A percentile compares a stretch with the other conserved stretches of the same genome.
These are phyloP conservation scores for Marasmarcha lunaedactyla DNA, from an alignment of 2,888 invertebrate genomes.

Conservation along the genomic window DNA sequence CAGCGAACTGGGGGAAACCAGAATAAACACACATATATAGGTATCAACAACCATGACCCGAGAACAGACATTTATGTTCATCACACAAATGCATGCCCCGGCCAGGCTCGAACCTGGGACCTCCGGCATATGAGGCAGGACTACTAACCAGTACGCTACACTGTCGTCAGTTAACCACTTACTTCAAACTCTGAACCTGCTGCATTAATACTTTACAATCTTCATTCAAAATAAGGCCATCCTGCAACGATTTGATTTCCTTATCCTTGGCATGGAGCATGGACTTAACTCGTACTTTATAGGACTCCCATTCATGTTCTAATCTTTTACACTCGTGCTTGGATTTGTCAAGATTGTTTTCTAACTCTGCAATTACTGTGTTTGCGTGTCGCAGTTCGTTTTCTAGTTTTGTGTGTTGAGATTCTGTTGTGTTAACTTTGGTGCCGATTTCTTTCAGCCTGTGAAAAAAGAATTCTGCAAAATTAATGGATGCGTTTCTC, in stretches of 20 bases:
- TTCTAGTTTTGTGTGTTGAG: conserved; percentile 33
- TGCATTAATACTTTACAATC: conserved; percentile 43
- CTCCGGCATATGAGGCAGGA: too few relatives aligned
- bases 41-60: too few relatives aligned
- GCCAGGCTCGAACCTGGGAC: too few relatives aligned
- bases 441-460: conserved; percentile 31
- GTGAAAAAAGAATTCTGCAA: conserved; percentile 8
- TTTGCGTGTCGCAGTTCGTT: conserved; percentile 48
- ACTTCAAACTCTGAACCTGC: conserved; percentile 44
- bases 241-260: conserved; percentile 41
- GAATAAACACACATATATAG: too few relatives aligned
- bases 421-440: conserved; percentile 23
- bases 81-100: too few relatives aligned
- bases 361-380: conserved; percentile 31
- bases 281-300: conserved; percentile 51
- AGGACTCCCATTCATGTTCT: conserved; percentile 55
- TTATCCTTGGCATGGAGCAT: conserved; percentile 49
- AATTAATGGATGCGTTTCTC: neutral
- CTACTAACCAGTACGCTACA: too few relatives aligned
- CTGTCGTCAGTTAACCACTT: too few relatives aligned
- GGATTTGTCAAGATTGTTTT: conserved; percentile 34
- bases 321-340: conserved; percentile 38
- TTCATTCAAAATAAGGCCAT: conserved; percentile 32
- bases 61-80: too few relatives aligned
- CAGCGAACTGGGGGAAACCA: too few relatives aligned